Percentiles rank a stretch among this genome's conserved stretches.
phyloP scores from a whole-genome alignment of 1,140 invertebrate genomes.

The Lamellibrachia luymesi region DNA sequence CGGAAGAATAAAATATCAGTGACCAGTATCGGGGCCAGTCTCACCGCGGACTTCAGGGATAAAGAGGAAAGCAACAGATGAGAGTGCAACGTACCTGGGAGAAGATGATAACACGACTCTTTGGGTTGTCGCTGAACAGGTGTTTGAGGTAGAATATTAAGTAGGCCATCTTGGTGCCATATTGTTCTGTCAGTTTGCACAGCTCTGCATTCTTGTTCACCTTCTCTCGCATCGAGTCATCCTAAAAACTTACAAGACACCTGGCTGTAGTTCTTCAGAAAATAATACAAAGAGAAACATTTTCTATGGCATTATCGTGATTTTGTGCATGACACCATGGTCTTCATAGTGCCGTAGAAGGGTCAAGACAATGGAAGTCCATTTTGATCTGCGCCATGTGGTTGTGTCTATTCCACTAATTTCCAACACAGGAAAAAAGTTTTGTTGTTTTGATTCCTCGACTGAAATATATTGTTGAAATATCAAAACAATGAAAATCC shows the following conservation, averaged over 20 bases:
- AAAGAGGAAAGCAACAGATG: neutral
- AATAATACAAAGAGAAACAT: conserved; percentile 2
- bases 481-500: too few relatives aligned
- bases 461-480: too few relatives aligned
- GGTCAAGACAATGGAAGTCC: too few relatives aligned
- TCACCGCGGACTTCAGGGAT: too few relatives aligned
- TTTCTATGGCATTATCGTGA: neutral
- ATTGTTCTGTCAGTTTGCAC: conserved; percentile 15
- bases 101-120: conserved; percentile 19
- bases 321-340: neutral
- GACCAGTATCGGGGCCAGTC: too few relatives aligned
- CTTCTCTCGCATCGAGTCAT: neutral
- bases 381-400: too few relatives aligned
- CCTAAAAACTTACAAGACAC: neutral
- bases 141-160: conserved; percentile 17
- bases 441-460: too few relatives aligned
- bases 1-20: too few relatives aligned
- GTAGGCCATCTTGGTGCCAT: conserved; percentile 18
- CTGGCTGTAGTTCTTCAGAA: neutral
- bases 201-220: neutral
- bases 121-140: conserved; percentile 14
- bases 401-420: too few relatives aligned
- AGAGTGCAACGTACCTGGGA: conserved; percentile 13
- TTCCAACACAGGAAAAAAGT: too few relatives aligned
- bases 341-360: too few relatives aligned